A percentile compares a stretch with the other conserved stretches of the same genome.
Conservation (phyloP, 2,888 invertebrate genomes). For the Ennomos erosarius region DNA sequence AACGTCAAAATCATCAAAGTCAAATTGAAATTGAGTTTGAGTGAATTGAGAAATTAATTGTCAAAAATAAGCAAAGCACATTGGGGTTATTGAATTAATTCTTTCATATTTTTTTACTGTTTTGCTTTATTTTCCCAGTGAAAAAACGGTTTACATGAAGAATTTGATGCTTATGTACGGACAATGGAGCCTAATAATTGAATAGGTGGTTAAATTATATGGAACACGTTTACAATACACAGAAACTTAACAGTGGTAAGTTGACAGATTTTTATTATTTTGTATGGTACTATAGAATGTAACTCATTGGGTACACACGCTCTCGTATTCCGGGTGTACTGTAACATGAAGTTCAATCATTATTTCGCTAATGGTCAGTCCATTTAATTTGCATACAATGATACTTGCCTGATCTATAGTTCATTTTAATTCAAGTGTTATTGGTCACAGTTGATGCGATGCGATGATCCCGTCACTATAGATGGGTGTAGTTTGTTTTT, state of each 20-base stretch:
- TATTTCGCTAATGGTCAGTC: constrained; percentile 66
- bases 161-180: constrained; percentile 39
- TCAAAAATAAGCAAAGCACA: constrained; percentile 60
- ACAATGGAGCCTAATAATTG: constrained; percentile 65
- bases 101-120: constrained; percentile 36
- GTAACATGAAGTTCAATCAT: constrained; percentile 55
- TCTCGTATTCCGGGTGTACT: constrained; percentile 57
- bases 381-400: constrained; percentile 80
- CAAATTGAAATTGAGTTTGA: no score
- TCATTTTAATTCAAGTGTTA: constrained; percentile 49
- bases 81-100: constrained; percentile 54
- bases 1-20: constrained; percentile 33
- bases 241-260: constrained; percentile 72
- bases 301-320: constrained; percentile 61
- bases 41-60: no score
- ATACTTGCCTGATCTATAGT: constrained; percentile 61
- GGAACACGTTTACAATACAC: constrained; percentile 67
- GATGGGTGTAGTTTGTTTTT: constrained; percentile 36
- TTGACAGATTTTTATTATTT: constrained; percentile 55
- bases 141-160: constrained; percentile 41
- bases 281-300: constrained; percentile 49
- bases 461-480: constrained; percentile 46
- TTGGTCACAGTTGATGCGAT: constrained; percentile 45
- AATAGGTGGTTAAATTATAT: constrained; percentile 64
- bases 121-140: constrained; percentile 28